Base-by-base conservation (phyloP, 2,888 invertebrate species). In the Amaurobius ferox region DNA sequence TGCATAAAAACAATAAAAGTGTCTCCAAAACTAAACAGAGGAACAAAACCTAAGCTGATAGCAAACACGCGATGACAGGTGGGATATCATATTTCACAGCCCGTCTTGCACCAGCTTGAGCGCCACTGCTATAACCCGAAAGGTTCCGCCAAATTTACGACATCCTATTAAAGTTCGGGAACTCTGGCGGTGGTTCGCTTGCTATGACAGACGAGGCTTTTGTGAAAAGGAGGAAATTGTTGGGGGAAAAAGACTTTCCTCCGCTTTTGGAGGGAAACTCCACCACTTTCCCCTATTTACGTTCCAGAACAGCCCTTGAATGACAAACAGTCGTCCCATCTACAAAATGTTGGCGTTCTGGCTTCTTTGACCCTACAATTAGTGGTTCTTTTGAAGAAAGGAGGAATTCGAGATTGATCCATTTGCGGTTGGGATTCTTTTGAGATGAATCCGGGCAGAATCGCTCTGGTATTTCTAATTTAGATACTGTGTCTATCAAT, bases 81-180 rank as follows among this genome's bases (percentile, higher is more conserved):
- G 77, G 70, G 66, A 71, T 77, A 64, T 66, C 64, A 83, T 83
- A 83, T 70, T 77, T 83, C 64, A 44, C 16, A 83, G 64, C 76
- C 62, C 70, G 76, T 83, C 71, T 40, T 32, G 73, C 62, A 44
- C 64, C 66, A 35, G 64, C 29, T n/a, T 28, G 29, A 48, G 55
- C 48, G 44, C 35, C 39, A 39, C 19, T 67, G 61, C 48, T 64
- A 48, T 71, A 83, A 71, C 83, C 68, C 74, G 61, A 70, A 73
- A 76, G 70, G 81, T 81, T 76, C 73, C 76, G 68, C 62, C 61
- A 71, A 83, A 83, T 83, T 83, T 83, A 83, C 77, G 83, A 71
- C 77, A 70, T 23, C 35, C 76, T 71, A 83, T 83, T 83, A 83
- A 83, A 77, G 83, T 77, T 68, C 62, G 70, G 71, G 76, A 71